Evolutionary conservation across 2,888 invertebrate species (phyloP), one percentile per base, ranked within the genome.

Genomic region (Pristionchus japonicus): DNA sequence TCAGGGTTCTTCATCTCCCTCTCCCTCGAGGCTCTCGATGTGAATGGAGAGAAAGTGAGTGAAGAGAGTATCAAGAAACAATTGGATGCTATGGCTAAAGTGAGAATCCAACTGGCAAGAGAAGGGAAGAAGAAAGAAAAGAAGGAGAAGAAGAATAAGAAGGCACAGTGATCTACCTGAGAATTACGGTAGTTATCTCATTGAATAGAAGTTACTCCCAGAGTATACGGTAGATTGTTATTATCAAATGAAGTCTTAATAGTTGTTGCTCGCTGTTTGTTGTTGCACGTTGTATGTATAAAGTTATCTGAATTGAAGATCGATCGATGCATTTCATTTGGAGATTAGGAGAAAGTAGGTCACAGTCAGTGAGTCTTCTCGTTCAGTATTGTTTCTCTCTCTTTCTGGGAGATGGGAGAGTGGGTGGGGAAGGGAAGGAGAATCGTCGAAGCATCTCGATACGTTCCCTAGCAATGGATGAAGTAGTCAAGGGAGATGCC

Each of bases 1-100:
- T 86, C 64, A 86, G 86, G 86, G 31, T 86, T 67, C 86, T 86
- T 67, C 67, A 23, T 67, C 31, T n/a, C 86, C 4, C 47, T 86
- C 7, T 43, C 64, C 11, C 43, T 86, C 23, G 86, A 86, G 13
- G 43, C 37, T n/a, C 17, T 86, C 15, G 67, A 86, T 64, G 64
- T 13, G 67, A 67, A 43, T 40, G 86, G 86, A 67, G 70, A 67
- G 67, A 64, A 37, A 67, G 37, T 86, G 47, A 47, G 43, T 31
- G 86, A 86, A 23, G 86, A 86, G 37, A 43, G 27, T 3, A 31
- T 86, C 37, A 86, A 67, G 86, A 86, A 86, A 47, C 67, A 86
- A 27, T 43, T 86, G 86, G 86, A 86, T 86, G 67, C 20, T 20
- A 40, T 86, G 67, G 27, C 43, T 13, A 43, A 64, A 47, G 31